phyloP scores from a whole-genome alignment of 2,888 invertebrate genomes.

The Temnothorax rugatulus region DNA sequence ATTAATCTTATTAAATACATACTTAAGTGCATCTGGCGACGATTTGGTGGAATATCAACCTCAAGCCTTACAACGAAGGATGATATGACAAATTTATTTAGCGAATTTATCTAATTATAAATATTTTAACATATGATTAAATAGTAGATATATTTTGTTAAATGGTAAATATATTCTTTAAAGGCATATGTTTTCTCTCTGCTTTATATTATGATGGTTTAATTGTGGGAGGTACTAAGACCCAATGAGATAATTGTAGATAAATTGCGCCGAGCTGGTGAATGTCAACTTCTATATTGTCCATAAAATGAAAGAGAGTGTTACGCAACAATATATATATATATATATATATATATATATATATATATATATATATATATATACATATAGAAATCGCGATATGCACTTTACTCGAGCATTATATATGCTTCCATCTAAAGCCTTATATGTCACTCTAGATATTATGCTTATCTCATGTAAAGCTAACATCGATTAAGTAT shows the following conservation, averaged over 20 bases:
- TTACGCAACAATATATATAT: neutral
- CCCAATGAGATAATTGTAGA: conserved; percentile 20
- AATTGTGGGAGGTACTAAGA: neutral
- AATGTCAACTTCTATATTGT: conserved; percentile 33
- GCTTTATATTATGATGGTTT: conserved; percentile 3
- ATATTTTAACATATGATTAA: conserved; percentile 28
- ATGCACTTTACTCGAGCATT: conserved; percentile 42
- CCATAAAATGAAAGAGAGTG: conserved; percentile 19
- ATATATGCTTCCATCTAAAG: conserved; percentile 83
- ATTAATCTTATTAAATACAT: neutral
- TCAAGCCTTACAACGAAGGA: conserved; percentile 42
- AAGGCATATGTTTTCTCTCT: neutral
- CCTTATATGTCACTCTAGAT: conserved; percentile 79
- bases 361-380: conserved; percentile 3
- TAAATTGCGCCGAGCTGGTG: conserved; percentile 1
- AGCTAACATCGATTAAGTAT: conserved; percentile 71
- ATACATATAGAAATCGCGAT: conserved; percentile 8
- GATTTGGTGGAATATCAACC: conserved; percentile 30
- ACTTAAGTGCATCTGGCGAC: neutral
- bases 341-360: neutral
- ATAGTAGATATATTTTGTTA: conserved; percentile 25
- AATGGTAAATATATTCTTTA: neutral
- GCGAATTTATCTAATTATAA: conserved; percentile 20
- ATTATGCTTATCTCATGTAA: conserved; percentile 76
- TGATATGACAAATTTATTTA: conserved; percentile 10